These are phyloP conservation scores for Eolophus roseicapilla DNA, from an alignment of 2,113 vertebrate genomes.

Conservation along the genomic window DNA sequence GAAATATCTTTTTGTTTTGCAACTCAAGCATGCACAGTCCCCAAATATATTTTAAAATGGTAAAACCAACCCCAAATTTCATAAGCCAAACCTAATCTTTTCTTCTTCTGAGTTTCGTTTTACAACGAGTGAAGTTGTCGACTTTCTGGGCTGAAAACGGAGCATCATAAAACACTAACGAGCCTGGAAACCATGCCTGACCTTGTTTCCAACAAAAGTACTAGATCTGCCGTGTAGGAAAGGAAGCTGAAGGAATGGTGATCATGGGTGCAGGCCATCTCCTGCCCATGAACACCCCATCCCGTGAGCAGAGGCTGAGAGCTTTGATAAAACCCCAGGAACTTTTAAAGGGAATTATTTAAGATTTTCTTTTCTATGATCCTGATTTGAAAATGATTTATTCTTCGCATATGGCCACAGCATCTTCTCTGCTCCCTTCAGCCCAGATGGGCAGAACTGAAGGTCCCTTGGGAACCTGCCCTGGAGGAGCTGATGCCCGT, in stretches of 20 bases:
- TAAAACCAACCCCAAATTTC: conserved; percentile 45
- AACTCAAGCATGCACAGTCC: background rate
- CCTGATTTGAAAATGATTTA: background rate
- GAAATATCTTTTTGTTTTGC: conserved; percentile 41
- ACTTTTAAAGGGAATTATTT: background rate
- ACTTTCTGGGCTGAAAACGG: background rate
- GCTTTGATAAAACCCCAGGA: background rate
- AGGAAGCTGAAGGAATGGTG: background rate
- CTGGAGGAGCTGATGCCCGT: background rate
- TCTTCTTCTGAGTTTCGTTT: background rate
- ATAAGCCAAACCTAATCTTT: background rate
- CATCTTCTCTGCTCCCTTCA: background rate
- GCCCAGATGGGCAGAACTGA: background rate
- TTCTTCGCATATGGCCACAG: fast-evolving
- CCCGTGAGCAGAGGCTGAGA: background rate
- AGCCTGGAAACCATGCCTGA: background rate
- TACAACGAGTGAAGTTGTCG: fast-evolving
- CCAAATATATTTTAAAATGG: conserved; percentile 38
- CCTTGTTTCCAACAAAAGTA: background rate
- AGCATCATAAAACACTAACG: background rate
- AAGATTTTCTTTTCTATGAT: background rate
- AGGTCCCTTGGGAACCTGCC: background rate
- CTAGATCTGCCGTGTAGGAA: background rate
- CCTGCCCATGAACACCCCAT: background rate
- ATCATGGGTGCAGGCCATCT: background rate